Percentiles rank a stretch among this genome's conserved stretches.
Conservation (phyloP, 2,888 invertebrate species). For the Erebia epiphron region DNA sequence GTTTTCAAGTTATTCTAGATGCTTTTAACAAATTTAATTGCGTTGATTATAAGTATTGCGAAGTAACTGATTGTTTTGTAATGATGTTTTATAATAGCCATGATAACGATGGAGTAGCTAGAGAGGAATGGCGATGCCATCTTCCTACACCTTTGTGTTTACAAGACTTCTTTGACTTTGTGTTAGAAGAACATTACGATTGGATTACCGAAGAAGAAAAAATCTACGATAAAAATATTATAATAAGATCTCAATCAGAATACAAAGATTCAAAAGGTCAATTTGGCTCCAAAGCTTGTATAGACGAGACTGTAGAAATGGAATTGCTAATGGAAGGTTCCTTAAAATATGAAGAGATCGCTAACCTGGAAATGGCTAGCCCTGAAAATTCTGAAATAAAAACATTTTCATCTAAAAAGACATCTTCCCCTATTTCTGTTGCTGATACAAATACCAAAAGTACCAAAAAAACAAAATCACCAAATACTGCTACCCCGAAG, state of each 20-base stretch:
- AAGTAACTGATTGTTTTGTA: slow-evolving; percentile 69
- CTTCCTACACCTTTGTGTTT: slow-evolving; percentile 77
- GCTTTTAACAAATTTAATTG: slow-evolving; percentile 70
- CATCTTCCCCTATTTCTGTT: slow-evolving; percentile 45
- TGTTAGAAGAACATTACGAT: slow-evolving; percentile 72
- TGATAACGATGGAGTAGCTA: slow-evolving; percentile 64
- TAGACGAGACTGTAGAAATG: slow-evolving; percentile 56
- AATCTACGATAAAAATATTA: slow-evolving; percentile 57
- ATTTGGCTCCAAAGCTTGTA: slow-evolving; percentile 54
- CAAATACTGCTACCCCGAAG: slow-evolving; percentile 48
- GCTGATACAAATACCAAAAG: slow-evolving; percentile 53
- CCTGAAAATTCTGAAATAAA: slow-evolving; percentile 43
- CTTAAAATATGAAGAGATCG: slow-evolving; percentile 62
- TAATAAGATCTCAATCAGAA: slow-evolving; percentile 51
- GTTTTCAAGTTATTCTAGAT: slow-evolving; percentile 64
- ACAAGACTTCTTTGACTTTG: slow-evolving; percentile 81
- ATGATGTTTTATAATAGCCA: slow-evolving; percentile 75
- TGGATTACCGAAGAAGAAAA: slow-evolving; percentile 75
- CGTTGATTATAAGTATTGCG: slow-evolving; percentile 74
- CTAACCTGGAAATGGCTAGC: slow-evolving; percentile 45
- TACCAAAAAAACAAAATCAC: slow-evolving; percentile 56
- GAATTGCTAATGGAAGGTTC: slow-evolving; percentile 75
- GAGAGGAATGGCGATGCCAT: slow-evolving; percentile 74
- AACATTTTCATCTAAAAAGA: slow-evolving; percentile 46
- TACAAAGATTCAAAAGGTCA: slow-evolving; percentile 50